Percentiles rank a stretch among this genome's conserved stretches.
phyloP scores from a whole-genome alignment of 2,113 vertebrate genomes.

The Forbesichthys agassizii region DNA sequence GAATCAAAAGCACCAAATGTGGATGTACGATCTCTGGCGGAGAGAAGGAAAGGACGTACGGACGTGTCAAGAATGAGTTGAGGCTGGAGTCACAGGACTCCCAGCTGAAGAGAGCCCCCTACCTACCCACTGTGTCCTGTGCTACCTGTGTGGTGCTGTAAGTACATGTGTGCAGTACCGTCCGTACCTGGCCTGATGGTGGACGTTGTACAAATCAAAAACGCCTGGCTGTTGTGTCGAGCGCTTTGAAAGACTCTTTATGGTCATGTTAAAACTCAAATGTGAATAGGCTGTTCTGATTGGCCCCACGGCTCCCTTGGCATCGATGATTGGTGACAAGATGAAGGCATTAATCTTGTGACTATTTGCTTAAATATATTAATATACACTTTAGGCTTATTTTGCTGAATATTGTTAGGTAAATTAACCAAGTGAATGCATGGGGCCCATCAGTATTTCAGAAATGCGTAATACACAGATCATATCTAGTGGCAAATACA shows the following conservation, averaged over 20 bases:
- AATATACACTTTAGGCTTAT: not conserved
- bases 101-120: conserved; percentile 68
- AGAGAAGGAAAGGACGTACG: conserved; percentile 49
- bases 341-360: not conserved
- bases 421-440: not conserved
- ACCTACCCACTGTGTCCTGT: conserved; percentile 71
- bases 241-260: not conserved
- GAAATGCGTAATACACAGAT: not conserved
- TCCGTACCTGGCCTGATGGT: conserved; percentile 40
- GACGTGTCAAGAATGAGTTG: conserved; percentile 63
- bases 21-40: conserved; percentile 66
- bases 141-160: conserved; percentile 73
- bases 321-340: not conserved
- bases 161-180: conserved; percentile 55
- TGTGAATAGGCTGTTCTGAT: not conserved
- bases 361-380: not conserved
- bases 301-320: not conserved
- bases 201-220: conserved; percentile 22
- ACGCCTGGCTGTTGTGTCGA: conserved; percentile 13
- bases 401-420: not conserved
- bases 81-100: conserved; percentile 66
- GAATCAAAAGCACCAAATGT: conserved; percentile 56
- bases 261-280: not conserved
- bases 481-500: not conserved
- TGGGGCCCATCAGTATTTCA: not conserved